Evolutionary conservation across 2,888 invertebrate genomes (phyloP), one percentile per base, ranked within the genome.

Genomic region (Acanthosoma haemorrhoidale): DNA sequence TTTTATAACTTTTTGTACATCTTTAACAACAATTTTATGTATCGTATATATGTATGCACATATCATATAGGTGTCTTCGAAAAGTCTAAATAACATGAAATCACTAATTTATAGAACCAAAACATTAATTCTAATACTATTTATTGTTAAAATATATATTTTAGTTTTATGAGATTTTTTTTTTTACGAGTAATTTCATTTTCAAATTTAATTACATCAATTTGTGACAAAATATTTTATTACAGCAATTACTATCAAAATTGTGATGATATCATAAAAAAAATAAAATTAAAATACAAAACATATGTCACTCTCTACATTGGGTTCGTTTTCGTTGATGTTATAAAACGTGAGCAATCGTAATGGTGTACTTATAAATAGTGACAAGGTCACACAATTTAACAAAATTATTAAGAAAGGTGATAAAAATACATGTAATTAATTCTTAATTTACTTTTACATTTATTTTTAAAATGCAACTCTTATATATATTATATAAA

Each of bases 341-440:
- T 66, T 66, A 66, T 32, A 66, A 66, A 43, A 41, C 16, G 66
- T 66, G 66, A 66, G 66, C 66, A 66, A 66, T 66, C 11, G 66
- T 51, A 66, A 66, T 11, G 39, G 51, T 51, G 51, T 51, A 66
- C 66, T 51, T 43, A n/a, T n/a, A 51, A 36, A 43, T 39, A 39
- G 63, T 63, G 63, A 34, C 43, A 66, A 66, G 34, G 66, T 43
- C 66, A 51, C 64, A 21, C 43, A 66, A 51, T 31, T 18, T 43
- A 66, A 51, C 29, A 32, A 66, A 31, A 51, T 66, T 43, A 66
- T 43, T 66, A 51, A 66, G 29, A 51, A 66, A 66, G 51, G 66
- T 66, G 66, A 43, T 32, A 34, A 66, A 66, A 66, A 66, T 66
- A 66, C 66, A 66, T 18, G 13, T 51, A 66, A 66, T 66, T n/a